phyloP scores from a whole-genome alignment of 2,113 vertebrate species.

The Xyrauchen texanus region DNA sequence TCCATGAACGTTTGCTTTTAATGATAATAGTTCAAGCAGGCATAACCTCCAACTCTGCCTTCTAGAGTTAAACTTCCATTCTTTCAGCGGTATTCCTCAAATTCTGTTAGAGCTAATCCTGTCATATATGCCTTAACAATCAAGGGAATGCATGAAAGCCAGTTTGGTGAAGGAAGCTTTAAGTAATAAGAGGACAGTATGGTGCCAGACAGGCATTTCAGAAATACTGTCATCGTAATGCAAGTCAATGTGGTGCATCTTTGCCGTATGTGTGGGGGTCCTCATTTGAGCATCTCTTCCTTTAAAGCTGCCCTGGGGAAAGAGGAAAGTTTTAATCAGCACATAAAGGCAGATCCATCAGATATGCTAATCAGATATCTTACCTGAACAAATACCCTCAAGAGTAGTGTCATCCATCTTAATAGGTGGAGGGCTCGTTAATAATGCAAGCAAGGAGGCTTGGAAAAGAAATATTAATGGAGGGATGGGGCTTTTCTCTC shows the following conservation, averaged over 20 bases:
- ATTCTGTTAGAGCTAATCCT: conserved; percentile 68
- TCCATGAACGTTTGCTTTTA: neutral
- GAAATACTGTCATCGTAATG: conserved; percentile 26
- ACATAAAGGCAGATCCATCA: conserved; percentile 69
- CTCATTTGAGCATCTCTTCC: conserved; percentile 51
- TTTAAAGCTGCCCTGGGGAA: conserved; percentile 56
- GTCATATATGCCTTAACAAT: conserved; percentile 72
- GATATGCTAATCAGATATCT: conserved; percentile 77
- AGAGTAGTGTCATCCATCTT: conserved; percentile 72
- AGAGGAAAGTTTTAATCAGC: conserved; percentile 67
- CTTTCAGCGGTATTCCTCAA: neutral
- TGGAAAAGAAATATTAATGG: conserved; percentile 61
- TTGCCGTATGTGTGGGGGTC: conserved; percentile 7
- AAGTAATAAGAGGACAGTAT: conserved; percentile 46
- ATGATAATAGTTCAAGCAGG: conserved; percentile 4
- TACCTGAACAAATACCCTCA: conserved; percentile 78
- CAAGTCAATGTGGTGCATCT: conserved; percentile 21
- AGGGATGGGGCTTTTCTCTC: conserved; percentile 24
- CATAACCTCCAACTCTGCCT: neutral
- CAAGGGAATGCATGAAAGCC: conserved; percentile 71
- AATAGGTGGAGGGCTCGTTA: conserved; percentile 78
- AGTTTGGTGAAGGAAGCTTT: conserved; percentile 46
- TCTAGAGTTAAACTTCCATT: neutral
- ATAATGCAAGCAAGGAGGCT: conserved; percentile 73
- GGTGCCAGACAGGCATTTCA: conserved; percentile 17